phyloP scores from a whole-genome alignment of 2,797 vertebrate genomes.

The Clarias laeviceps region DNA sequence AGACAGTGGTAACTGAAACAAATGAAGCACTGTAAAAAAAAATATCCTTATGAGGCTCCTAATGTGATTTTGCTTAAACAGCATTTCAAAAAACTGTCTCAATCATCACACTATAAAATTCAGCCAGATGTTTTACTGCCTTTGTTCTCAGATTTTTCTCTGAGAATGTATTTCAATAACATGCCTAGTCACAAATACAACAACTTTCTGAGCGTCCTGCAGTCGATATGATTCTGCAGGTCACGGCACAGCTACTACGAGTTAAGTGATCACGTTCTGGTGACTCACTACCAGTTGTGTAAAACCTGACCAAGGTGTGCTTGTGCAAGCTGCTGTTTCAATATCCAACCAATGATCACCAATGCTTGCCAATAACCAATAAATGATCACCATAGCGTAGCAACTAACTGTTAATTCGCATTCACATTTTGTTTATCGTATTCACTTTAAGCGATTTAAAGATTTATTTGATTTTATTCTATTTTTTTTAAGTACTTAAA shows the following conservation, averaged over 20 bases:
- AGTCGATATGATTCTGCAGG: neutral
- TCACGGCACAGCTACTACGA: neutral
- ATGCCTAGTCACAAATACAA: neutral
- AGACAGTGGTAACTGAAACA: no score
- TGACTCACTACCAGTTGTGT: neutral
- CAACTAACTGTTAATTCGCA: neutral
- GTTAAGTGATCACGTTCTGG: neutral
- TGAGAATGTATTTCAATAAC: neutral
- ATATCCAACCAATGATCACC: neutral
- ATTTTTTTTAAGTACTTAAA: neutral
- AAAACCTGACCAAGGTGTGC: neutral
- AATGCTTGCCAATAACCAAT: neutral
- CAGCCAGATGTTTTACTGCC: neutral
- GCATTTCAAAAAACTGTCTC: neutral
- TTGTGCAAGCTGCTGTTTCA: neutral
- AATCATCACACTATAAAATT: neutral
- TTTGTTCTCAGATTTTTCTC: neutral
- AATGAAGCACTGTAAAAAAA: neutral
- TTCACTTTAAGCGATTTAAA: neutral
- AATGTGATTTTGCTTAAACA: neutral
- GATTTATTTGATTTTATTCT: neutral
- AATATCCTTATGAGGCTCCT: neutral
- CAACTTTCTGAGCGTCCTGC: neutral
- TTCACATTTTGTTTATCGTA: neutral
- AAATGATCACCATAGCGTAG: neutral